Conservation (phyloP, 1,140 invertebrate genomes). For the Apis florea region DNA sequence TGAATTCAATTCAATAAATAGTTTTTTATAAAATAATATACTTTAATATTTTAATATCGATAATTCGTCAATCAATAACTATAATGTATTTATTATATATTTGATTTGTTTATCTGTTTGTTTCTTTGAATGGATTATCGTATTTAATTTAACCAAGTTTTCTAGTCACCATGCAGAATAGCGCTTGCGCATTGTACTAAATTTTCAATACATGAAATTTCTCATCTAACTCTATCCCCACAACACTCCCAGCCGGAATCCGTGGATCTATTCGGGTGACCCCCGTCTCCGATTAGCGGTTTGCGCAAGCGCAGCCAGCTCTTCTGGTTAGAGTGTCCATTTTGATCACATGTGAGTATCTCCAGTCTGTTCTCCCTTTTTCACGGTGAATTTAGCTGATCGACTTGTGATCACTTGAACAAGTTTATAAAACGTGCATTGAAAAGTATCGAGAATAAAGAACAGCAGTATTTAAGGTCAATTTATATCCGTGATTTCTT, state of each 20-base stretch:
- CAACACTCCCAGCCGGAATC: constrained; percentile 38
- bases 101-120: no score
- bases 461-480: constrained; percentile 31
- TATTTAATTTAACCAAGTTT: background rate
- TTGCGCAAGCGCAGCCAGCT: constrained; percentile 77
- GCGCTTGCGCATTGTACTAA: background rate
- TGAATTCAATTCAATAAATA: no score
- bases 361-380: constrained; percentile 73
- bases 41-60: no score
- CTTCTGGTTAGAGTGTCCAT: constrained; percentile 84
- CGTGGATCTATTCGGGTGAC: constrained; percentile 46
- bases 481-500: constrained; percentile 57
- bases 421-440: constrained; percentile 61
- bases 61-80: no score
- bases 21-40: no score
- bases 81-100: no score
- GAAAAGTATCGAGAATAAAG: constrained; percentile 29
- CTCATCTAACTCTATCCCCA: constrained; percentile 33
- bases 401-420: constrained; percentile 70
- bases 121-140: background rate
- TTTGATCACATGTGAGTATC: constrained; percentile 85
- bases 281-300: constrained; percentile 47
- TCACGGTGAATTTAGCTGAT: constrained; percentile 69
- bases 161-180: background rate
- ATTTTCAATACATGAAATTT: constrained; percentile 17